Base-by-base conservation (phyloP, 1,140 invertebrate species). In the Telenomus remus region DNA sequence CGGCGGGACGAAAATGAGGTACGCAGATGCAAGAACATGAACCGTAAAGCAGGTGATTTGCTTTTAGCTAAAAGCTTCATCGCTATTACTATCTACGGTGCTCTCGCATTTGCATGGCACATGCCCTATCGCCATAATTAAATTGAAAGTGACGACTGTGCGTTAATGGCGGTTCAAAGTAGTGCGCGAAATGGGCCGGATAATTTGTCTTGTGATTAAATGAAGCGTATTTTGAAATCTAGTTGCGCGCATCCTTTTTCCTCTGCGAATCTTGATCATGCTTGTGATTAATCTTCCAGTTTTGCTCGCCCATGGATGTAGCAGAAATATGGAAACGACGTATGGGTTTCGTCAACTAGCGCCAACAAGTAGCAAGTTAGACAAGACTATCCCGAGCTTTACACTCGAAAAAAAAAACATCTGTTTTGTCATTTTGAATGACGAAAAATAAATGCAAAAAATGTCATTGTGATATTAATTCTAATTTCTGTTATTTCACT, bases 91-190 rank as follows among this genome's bases (percentile, higher is more conserved):
- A 75, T 68, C 72, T 75, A 69, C 64, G 72, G 57, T 53, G 57
- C 72, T 63, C 19, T 71, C 51, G 61, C 53, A 76, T 76, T 76
- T 76, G 73, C 61, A 71, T 76, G 66, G 65, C 74, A 70, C 74
- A 76, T 71, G 56, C 66, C 66, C 65, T 71, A 68, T 65, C 61
- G 57, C 66, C 61, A 70, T 77, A 77, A 77, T 77, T 77, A 68
- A 68, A 77, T 77, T 71, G 74, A 71, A 77, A 68, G 68, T 72
- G 75, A 77, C 75, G 75, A 72, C 66, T 71, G 65, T 72, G 63
- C 68, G 68, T 63, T 77, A 72, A 72, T 77, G 57, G 66, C 63
- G 75, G 75, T 69, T 77, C 75, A 68, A 77, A 77, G 68, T 77
- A 77, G 68, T 44, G 68, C 68, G 64, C 66, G 54, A 77, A 77